Percentiles rank a stretch among this genome's conserved stretches.
Evolutionary conservation across 2,113 vertebrate genomes (phyloP).

Genomic region (Myotis brandtii): DNA sequence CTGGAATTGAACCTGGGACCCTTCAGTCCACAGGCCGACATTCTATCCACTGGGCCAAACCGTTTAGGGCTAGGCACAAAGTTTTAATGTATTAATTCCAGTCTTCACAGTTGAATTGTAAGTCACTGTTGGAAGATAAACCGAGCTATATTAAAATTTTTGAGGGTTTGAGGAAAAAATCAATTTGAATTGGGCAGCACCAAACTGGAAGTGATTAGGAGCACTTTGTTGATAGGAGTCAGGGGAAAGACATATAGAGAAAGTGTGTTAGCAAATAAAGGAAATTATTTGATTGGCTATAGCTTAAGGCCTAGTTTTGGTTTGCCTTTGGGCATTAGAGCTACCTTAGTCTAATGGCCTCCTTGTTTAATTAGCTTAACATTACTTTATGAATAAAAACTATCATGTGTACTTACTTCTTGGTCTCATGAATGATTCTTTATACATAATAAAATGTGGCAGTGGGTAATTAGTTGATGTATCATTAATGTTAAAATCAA

Average conservation of each 20-base stretch:
- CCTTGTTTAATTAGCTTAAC: background rate
- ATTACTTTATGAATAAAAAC: constrained; percentile 28
- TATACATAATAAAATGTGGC: constrained; percentile 4
- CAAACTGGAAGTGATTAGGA: background rate
- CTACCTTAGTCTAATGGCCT: background rate
- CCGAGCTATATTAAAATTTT: background rate
- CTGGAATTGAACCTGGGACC: too few relatives aligned
- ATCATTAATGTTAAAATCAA: constrained; percentile 28
- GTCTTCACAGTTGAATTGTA: constrained; percentile 18
- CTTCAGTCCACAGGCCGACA: too few relatives aligned
- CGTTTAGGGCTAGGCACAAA: background rate
- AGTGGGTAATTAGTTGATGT: constrained; percentile 19
- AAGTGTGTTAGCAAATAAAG: background rate
- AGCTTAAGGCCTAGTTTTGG: background rate
- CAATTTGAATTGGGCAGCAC: background rate
- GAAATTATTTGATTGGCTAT: background rate
- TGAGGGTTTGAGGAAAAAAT: background rate
- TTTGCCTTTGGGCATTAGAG: constrained; percentile 2
- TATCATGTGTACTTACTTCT: background rate
- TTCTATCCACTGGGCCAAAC: too few relatives aligned
- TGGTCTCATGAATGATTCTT: constrained; percentile 29
- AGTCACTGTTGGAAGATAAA: background rate
- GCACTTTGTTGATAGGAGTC: background rate
- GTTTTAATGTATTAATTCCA: constrained; percentile 39
- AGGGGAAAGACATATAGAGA: background rate